A percentile compares a stretch with the other conserved stretches of the same genome.
phyloP scores from a whole-genome alignment of 2,113 vertebrate species.

The Pteropus alecto region DNA sequence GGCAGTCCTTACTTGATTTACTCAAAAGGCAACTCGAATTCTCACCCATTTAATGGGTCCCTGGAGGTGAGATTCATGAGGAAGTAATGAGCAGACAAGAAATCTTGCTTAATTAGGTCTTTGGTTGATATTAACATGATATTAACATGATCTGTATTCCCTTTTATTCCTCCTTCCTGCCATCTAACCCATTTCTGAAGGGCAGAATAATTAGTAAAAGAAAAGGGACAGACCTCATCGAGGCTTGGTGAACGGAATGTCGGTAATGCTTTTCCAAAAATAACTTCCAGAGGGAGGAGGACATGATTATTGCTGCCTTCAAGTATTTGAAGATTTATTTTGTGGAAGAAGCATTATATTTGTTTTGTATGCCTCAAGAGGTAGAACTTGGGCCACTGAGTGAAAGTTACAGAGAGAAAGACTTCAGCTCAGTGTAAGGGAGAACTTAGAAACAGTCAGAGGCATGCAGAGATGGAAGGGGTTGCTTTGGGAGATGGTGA shows the following conservation, averaged over 20 bases:
- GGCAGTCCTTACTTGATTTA: constrained; percentile 41
- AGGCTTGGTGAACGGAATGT: background rate
- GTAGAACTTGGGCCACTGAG: background rate
- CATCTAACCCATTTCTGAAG: constrained; percentile 58
- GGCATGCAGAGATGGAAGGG: background rate
- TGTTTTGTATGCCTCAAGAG: background rate
- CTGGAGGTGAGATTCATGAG: constrained; percentile 63
- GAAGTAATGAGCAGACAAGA: constrained; percentile 73
- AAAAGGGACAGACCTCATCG: constrained; percentile 49
- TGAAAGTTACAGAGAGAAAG: background rate
- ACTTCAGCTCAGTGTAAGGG: background rate
- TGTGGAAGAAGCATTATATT: background rate
- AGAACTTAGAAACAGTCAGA: background rate
- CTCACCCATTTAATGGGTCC: constrained; percentile 68
- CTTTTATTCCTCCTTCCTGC: constrained; percentile 53
- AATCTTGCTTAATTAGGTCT: constrained; percentile 73
- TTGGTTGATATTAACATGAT: constrained; percentile 72
- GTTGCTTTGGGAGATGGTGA: background rate
- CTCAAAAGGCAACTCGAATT: constrained; percentile 53
- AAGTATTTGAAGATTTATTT: constrained; percentile 1
- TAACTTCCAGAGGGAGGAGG: background rate
- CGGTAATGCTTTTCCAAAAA: constrained; percentile 37
- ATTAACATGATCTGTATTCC: constrained; percentile 65
- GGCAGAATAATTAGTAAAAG: constrained; percentile 65
- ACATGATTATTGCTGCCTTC: background rate